These are phyloP conservation scores for Microplitis manilae DNA, from an alignment of 2,888 invertebrate genomes.

Conservation along the genomic window DNA sequence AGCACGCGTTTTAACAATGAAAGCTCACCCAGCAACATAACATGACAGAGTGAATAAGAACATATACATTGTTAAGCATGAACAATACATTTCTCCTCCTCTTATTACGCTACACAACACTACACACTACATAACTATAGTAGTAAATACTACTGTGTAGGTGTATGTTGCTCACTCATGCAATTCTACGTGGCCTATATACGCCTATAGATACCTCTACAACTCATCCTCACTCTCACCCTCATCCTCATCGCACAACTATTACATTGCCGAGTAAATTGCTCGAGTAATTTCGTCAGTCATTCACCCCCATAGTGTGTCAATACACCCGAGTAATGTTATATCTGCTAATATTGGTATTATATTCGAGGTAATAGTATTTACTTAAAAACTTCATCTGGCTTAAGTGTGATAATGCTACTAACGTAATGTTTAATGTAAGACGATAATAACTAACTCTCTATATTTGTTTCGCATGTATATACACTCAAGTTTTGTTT, in stretches of 20 bases:
- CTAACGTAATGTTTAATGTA: neutral
- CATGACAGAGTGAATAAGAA: neutral
- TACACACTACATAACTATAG: neutral
- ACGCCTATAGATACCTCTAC: neutral
- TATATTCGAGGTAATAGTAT: neutral
- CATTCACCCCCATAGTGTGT: neutral
- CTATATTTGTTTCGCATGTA: neutral
- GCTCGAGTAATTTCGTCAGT: slow-evolving; percentile 1
- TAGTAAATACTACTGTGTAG: neutral
- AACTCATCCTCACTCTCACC: neutral
- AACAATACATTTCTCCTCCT: neutral
- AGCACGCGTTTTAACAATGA: neutral
- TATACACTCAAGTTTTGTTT: neutral
- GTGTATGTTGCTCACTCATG: neutral
- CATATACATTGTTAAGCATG: neutral
- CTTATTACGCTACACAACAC: neutral
- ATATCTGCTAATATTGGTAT: neutral
- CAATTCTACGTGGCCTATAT: neutral
- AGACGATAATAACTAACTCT: neutral
- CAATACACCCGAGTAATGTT: neutral
- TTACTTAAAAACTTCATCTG: neutral
- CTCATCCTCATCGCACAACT: neutral
- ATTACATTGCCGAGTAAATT: neutral
- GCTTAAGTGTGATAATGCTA: neutral
- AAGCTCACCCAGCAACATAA: neutral